phyloP scores from a whole-genome alignment of 2,888 invertebrate species.

The Heliconius cydno region DNA sequence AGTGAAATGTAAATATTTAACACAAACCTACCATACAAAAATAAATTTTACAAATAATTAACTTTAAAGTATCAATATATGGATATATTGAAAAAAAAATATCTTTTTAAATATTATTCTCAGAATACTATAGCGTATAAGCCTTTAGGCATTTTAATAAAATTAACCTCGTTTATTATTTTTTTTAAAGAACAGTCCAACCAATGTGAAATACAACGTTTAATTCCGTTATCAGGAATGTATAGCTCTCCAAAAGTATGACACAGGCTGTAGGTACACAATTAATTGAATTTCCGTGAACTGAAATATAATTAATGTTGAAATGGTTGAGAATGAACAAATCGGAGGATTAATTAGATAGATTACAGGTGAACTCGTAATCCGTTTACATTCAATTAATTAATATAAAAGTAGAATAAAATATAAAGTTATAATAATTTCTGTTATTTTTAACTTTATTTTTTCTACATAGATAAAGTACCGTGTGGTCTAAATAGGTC shows the following conservation, averaged over 20 bases:
- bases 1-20: conserved; percentile 15
- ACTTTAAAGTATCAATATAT: no score
- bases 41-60: background rate
- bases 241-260: conserved; percentile 7
- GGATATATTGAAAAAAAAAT: no score
- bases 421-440: background rate
- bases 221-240: background rate
- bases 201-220: background rate
- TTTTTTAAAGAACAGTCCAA: background rate
- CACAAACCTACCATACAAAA: background rate
- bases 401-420: conserved; percentile 1
- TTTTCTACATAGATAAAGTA: no score
- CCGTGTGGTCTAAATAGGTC: no score
- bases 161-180: conserved; percentile 3
- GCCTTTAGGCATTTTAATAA: background rate
- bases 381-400: background rate
- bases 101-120: background rate
- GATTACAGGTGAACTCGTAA: conserved; percentile 31
- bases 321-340: conserved; percentile 11
- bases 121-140: background rate
- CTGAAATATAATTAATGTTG: conserved; percentile 20
- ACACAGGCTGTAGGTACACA: conserved; percentile 7
- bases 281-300: conserved; percentile 27
- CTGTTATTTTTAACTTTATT: background rate
- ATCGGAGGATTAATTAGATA: background rate